A percentile compares a stretch with the other conserved stretches of the same genome.
phyloP scores from a whole-genome alignment of 2,113 vertebrate genomes.

The Eclectus roratus region DNA sequence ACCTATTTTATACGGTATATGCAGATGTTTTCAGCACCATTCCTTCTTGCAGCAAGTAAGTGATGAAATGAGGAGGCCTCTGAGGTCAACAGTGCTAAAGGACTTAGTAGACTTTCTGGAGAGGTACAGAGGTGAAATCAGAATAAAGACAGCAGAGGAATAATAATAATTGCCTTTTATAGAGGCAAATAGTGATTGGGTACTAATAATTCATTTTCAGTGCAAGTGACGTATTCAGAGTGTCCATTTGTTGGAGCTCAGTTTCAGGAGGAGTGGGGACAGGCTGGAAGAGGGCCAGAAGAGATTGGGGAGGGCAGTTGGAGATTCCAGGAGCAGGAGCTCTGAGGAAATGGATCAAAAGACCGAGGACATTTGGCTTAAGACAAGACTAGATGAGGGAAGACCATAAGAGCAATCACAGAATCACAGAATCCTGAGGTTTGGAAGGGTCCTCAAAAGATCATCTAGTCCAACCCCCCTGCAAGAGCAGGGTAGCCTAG shows the following conservation, averaged over 20 bases:
- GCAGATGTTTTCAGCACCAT: not conserved
- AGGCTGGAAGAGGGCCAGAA: not conserved
- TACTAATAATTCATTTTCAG: not conserved
- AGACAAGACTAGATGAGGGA: not conserved
- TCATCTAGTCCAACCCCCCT: too few species aligned
- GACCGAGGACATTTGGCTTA: not conserved
- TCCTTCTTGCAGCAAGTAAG: not conserved
- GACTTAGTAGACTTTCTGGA: not conserved
- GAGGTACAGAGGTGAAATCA: not conserved
- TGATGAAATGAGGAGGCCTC: not conserved
- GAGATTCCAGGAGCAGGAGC: not conserved
- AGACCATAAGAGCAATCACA: not conserved
- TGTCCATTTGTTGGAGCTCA: not conserved
- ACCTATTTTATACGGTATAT: not conserved
- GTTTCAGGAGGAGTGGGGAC: not conserved
- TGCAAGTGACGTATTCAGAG: not conserved
- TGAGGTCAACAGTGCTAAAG: not conserved
- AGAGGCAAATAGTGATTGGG: not conserved
- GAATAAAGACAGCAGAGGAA: not conserved
- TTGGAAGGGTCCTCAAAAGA: too few species aligned
- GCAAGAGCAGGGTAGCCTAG: too few species aligned
- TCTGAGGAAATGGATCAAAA: not conserved
- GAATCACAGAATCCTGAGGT: too few species aligned
- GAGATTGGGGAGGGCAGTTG: not conserved
- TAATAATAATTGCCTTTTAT: not conserved